These are phyloP conservation scores for Petromus typicus DNA, from an alignment of 2,113 vertebrate species.

Conservation along the genomic window DNA sequence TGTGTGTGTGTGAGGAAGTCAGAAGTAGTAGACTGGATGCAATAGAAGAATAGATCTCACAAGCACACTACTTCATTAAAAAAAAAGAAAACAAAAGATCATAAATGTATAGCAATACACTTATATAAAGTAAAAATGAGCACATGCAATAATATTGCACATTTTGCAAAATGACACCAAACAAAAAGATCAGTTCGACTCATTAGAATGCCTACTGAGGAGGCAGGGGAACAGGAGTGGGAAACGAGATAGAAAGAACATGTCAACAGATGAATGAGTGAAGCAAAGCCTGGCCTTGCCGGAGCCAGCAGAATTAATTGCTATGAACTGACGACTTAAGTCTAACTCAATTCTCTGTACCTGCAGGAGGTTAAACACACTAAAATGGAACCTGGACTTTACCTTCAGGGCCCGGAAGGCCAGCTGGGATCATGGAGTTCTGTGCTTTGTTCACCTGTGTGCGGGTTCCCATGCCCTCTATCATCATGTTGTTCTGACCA, in stretches of 20 bases:
- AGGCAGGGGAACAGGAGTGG: not conserved
- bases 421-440: not conserved
- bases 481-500: not conserved
- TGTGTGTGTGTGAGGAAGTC: not conserved
- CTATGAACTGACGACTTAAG: not conserved
- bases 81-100: not conserved
- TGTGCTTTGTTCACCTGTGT: too few species aligned
- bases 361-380: not conserved
- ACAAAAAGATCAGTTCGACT: not conserved
- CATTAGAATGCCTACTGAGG: not conserved
- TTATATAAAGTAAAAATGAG: not conserved
- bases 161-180: not conserved
- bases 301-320: not conserved
- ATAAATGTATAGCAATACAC: not conserved
- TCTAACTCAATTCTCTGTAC: not conserved
- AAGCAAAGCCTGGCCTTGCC: not conserved
- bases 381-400: not conserved
- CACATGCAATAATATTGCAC: not conserved
- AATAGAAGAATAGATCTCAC: not conserved
- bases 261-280: not conserved
- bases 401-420: not conserved
- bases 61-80: not conserved
- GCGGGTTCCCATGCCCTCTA: too few species aligned
- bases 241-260: not conserved
- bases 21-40: not conserved